phyloP scores from a whole-genome alignment of 2,797 vertebrate genomes.

The Xenops minutus region DNA sequence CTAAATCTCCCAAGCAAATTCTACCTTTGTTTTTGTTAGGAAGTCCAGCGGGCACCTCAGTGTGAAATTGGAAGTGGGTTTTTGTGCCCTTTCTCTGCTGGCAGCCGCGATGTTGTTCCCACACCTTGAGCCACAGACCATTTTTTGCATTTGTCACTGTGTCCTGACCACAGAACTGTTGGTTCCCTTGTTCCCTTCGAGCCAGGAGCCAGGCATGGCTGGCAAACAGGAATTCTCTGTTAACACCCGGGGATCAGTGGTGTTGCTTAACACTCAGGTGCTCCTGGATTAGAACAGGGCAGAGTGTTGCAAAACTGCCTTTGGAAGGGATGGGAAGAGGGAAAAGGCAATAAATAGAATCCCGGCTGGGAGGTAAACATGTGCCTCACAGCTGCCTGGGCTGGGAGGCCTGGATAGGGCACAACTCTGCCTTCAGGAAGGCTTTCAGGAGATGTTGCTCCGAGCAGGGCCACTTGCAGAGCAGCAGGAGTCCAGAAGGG shows the following conservation, averaged over 20 bases:
- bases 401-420: constrained; percentile 1
- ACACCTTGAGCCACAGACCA: neutral
- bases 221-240: constrained; percentile 33
- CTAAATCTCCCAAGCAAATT: constrained; percentile 34
- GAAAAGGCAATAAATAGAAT: constrained; percentile 15
- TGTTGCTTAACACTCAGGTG: constrained; percentile 17
- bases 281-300: neutral
- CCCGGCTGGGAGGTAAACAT: neutral
- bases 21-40: neutral
- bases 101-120: constrained; percentile 30
- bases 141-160: neutral
- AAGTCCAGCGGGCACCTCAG: neutral
- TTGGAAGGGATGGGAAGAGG: neutral
- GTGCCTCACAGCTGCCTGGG: neutral
- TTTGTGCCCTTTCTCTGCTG: neutral
- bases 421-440: neutral
- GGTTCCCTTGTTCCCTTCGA: neutral
- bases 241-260: constrained; percentile 6
- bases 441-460: neutral
- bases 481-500: neutral
- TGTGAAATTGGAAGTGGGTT: neutral
- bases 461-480: neutral
- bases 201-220: neutral
- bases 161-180: constrained; percentile 5
- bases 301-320: neutral